A percentile compares a stretch with the other conserved stretches of the same genome.
Evolutionary conservation across 2,113 vertebrate species (phyloP).

Genomic region (Apodemus speciosus): DNA sequence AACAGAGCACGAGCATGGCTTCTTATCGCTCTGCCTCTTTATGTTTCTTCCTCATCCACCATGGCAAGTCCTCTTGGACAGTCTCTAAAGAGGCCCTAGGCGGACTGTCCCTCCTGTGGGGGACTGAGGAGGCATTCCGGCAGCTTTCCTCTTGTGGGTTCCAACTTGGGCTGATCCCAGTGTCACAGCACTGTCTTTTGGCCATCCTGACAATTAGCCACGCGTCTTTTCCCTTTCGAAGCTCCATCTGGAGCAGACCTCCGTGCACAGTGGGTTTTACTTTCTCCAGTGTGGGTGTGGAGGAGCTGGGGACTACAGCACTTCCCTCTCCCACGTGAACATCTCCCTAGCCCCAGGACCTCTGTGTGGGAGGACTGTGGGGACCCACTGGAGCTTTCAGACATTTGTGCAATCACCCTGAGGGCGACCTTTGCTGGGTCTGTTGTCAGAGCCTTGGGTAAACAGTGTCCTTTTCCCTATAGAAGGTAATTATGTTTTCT

Average conservation of each 20-base stretch:
- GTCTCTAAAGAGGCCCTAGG: background rate
- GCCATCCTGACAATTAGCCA: background rate
- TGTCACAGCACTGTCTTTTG: background rate
- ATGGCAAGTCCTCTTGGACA: background rate
- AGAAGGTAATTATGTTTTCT: background rate
- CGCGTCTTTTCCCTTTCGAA: background rate
- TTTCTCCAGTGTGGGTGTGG: background rate
- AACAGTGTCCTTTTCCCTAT: background rate
- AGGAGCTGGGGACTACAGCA: background rate
- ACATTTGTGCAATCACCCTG: background rate
- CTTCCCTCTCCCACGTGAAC: background rate
- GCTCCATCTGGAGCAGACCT: background rate
- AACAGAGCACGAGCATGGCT: background rate
- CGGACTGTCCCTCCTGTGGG: background rate
- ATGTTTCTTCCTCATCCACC: background rate
- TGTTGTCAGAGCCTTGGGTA: background rate
- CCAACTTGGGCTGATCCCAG: background rate
- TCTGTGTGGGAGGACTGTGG: background rate
- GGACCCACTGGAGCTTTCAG: background rate
- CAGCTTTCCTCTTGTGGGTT: background rate
- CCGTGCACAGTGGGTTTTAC: background rate
- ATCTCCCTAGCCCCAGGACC: background rate
- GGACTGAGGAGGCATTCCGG: background rate
- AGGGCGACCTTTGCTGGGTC: background rate
- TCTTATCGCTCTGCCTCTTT: background rate